Base-by-base conservation (phyloP, 2,888 invertebrate species). In the Hyles lineata region DNA sequence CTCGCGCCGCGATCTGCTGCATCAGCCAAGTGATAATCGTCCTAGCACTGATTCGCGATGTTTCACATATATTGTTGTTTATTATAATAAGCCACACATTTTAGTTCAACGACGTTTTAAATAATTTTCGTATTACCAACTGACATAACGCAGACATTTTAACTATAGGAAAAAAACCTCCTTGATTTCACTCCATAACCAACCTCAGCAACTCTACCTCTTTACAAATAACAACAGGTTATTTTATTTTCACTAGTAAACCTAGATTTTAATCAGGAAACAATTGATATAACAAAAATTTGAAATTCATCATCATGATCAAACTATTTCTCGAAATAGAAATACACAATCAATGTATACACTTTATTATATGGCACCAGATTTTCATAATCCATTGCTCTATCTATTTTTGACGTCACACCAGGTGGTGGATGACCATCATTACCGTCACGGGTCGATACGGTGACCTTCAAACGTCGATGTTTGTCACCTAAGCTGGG, bases 381-480 rank as follows among this genome's bases (percentile, higher is more conserved):
- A 6, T 8, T 17, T 15, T 1, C n/a, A 23, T 17, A 52, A 55
- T n/a, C 35, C 21, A 55, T 55, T n/a, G 55, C 55, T 55, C 19
- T 55, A 55, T 55, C 55, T 55, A 43, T 43, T 15, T 11, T 6
- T 63, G 72, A 63, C 70, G 70, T 70, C 55, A 70, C 35, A 23
- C 55, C 29, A 55, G 75, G 73, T 77, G 72, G 71, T 70, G 73
- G 75, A 85, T 85, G 82, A 80, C 82, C 83, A 80, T 82, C 78
- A 82, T 84, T 83, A 83, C 74, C 69, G 72, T 67, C 62, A 55
- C 43, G 23, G 58, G 86, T 86, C 85, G 80, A 76, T 72, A 74
- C 75, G 59, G 23, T 78, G 83, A 84, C 85, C 86, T 84, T 86
- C 81, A 76, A 61, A 70, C 73, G 17, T 23, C 23, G 59, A 74